Evolutionary conservation across 2,797 vertebrate species (phyloP).

Genomic region (Calcarius lapponicus): DNA sequence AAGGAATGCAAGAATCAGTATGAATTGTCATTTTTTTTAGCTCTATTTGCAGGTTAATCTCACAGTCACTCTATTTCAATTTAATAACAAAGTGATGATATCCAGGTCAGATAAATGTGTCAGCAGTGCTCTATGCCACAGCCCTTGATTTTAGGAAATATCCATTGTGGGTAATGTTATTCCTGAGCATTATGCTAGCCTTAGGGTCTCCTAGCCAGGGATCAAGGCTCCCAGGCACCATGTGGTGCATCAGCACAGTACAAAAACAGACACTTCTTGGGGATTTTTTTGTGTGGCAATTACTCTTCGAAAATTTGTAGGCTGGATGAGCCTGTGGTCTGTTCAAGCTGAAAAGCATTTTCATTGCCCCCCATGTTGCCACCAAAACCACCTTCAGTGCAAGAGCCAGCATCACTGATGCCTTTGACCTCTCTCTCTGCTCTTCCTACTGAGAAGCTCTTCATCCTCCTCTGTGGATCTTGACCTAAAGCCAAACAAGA

Average conservation of each 20-base stretch:
- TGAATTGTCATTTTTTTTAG: slow-evolving; percentile 21
- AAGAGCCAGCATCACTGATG: not conserved
- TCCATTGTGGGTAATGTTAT: not conserved
- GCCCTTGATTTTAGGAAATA: slow-evolving; percentile 42
- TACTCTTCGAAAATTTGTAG: not conserved
- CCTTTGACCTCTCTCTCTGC: not conserved
- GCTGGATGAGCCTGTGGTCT: not conserved
- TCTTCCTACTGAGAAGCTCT: not conserved
- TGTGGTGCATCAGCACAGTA: not conserved
- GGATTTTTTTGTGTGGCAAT: not conserved
- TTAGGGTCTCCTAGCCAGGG: not conserved
- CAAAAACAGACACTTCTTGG: not conserved
- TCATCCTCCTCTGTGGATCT: not conserved
- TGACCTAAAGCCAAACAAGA: not conserved
- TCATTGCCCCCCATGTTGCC: accelerated
- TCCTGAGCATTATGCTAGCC: not conserved
- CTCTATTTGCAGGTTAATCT: slow-evolving; percentile 56
- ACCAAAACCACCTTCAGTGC: not conserved
- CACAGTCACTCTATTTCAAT: slow-evolving; percentile 54
- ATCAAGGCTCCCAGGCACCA: slow-evolving; percentile 2
- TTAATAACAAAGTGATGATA: slow-evolving; percentile 54
- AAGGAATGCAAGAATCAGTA: slow-evolving; percentile 57
- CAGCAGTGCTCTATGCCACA: slow-evolving; percentile 47
- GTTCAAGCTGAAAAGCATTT: not conserved
- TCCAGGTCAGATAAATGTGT: slow-evolving; percentile 62